Evolutionary conservation across 2,113 vertebrate species (phyloP), one percentile per base, ranked within the genome.

Genomic region (Penelope pileata): DNA sequence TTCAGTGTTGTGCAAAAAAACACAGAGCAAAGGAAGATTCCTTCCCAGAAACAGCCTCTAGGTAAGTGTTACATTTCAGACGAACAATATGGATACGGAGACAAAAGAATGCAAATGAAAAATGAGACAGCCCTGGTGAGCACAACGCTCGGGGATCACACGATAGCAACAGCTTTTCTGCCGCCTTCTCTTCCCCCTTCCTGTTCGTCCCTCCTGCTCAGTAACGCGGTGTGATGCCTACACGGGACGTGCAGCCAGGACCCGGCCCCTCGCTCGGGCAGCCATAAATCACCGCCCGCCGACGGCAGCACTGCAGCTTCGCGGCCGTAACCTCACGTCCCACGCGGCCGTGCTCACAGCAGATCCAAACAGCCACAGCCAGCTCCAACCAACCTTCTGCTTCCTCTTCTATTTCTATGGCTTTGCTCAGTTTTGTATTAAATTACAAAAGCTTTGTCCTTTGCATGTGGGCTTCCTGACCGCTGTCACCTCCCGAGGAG

Each of bases 91-190:
- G 56, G 86, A 83, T 74, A 45, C 22, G 42, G 81, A 88, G 76
- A 83, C 54, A 80, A 53, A 79, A 77, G 83, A 88, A 74, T 54
- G 83, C 85, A 77, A 63, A 75, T 74, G 73, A 40, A 88, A 83
- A 88, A 58, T 14, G 56, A 88, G 73, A 60, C 63, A 54, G 6
- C 64, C 12, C 6, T 59, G 64, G 68, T 27, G 51, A 76, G 32
- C n/a, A 6, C 16, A 77, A 29, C 64, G 73, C 45, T 3, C 4
- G 2, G 59, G 24, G 45, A 66, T 53, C 54, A 5, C 9, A 48
- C 34, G 42, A 1, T 17, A 64, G 9, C 78, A 53, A 19, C 50
- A 74, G 72, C 53, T 54, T 72, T 83, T 48, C 66, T 58, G 53
- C 67, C 54, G 43, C 5, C 48, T 43, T 73, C 59, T 30, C 68